phyloP scores from a whole-genome alignment of 2,888 invertebrate species.

The Melikaiella ostensackeni region DNA sequence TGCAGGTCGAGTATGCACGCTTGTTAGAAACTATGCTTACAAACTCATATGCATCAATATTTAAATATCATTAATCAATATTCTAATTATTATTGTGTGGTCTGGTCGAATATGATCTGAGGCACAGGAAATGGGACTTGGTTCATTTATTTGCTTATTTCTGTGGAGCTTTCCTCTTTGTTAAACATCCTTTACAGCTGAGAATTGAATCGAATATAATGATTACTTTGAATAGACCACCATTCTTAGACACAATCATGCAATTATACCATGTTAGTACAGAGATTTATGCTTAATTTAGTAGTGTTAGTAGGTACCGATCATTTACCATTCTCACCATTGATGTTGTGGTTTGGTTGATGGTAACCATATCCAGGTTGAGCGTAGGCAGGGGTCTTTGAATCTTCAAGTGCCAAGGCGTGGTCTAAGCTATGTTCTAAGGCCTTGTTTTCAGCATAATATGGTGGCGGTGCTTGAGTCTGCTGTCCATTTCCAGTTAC shows the following conservation, averaged over 20 bases:
- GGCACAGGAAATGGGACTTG: not conserved
- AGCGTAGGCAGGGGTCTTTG: slow-evolving; percentile 90
- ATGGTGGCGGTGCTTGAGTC: slow-evolving; percentile 92
- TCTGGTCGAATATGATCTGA: not conserved
- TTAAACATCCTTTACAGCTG: not conserved
- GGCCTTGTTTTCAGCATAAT: slow-evolving; percentile 96
- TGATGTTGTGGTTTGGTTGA: slow-evolving; percentile 85
- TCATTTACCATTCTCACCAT: slow-evolving; percentile 81
- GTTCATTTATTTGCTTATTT: not conserved
- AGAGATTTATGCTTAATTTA: not conserved
- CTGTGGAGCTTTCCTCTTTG: not conserved
- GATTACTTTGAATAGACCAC: not conserved
- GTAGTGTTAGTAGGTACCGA: slow-evolving; percentile 40
- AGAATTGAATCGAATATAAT: not conserved
- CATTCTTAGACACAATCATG: slow-evolving; percentile 27
- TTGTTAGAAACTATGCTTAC: slow-evolving; percentile 3
- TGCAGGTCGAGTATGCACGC: not conserved
- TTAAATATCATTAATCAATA: not conserved
- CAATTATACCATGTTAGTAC: slow-evolving; percentile 19
- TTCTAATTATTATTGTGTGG: not conserved
- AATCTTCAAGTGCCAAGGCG: slow-evolving; percentile 89
- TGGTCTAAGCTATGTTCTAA: slow-evolving; percentile 93
- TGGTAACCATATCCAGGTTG: slow-evolving; percentile 93
- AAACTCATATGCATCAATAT: slow-evolving; percentile 4
- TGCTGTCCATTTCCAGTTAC: slow-evolving; percentile 85